phyloP scores from a whole-genome alignment of 2,113 vertebrate genomes.

The Beaufortia kweichowensis region DNA sequence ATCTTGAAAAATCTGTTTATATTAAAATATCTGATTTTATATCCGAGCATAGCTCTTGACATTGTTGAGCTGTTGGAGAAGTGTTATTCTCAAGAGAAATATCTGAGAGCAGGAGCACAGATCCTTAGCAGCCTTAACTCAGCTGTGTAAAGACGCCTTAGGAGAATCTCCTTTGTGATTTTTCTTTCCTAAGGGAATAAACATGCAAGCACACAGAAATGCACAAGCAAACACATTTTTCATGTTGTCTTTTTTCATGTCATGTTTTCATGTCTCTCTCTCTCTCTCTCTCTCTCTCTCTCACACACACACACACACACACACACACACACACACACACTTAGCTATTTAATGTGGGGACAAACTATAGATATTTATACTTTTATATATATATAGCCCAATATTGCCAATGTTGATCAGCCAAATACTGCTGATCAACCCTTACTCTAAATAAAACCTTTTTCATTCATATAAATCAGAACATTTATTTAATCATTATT shows the following conservation, averaged over 20 bases:
- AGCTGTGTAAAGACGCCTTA: background rate
- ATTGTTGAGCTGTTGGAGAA: background rate
- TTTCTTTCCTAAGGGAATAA: background rate
- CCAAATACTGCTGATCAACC: too few relatives aligned
- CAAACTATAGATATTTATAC: too few relatives aligned
- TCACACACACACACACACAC: slow-evolving; percentile 1
- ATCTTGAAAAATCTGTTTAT: background rate
- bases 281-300: background rate
- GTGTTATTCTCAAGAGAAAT: background rate
- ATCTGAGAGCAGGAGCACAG: background rate
- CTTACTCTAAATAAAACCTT: too few relatives aligned
- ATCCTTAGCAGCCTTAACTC: background rate
- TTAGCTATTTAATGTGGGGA: too few relatives aligned
- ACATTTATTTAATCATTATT: too few relatives aligned
- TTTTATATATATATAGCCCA: too few relatives aligned
- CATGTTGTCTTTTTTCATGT: background rate
- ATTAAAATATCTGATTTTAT: background rate
- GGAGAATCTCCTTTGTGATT: background rate
- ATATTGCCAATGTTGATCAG: too few relatives aligned
- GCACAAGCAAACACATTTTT: slow-evolving; percentile 8
- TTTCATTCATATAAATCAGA: too few relatives aligned
- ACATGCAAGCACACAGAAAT: slow-evolving; percentile 16
- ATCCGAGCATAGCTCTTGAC: background rate
- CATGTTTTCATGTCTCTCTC: background rate
- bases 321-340: slow-evolving; percentile 26